These are phyloP conservation scores for Eurosta solidaginis DNA, from an alignment of 1,140 invertebrate species.

Conservation along the genomic window DNA sequence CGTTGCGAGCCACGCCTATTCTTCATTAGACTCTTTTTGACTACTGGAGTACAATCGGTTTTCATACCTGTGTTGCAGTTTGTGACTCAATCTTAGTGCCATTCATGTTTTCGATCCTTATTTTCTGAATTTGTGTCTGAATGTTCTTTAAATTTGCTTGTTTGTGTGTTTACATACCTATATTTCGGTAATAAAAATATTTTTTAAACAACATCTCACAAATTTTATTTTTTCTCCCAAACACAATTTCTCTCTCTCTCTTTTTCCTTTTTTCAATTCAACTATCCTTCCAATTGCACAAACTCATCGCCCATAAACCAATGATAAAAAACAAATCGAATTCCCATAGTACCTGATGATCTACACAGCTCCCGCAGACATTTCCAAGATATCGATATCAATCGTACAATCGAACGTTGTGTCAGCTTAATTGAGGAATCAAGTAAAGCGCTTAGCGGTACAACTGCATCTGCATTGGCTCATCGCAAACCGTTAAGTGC, in stretches of 20 bases:
- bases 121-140: too few relatives aligned
- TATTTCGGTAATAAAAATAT: background rate
- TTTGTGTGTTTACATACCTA: background rate
- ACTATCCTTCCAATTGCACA: background rate
- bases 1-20: too few relatives aligned
- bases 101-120: too few relatives aligned
- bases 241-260: background rate
- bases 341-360: slow-evolving; percentile 68
- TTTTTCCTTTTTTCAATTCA: background rate
- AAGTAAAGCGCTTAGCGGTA: slow-evolving; percentile 57
- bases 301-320: background rate
- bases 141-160: background rate
- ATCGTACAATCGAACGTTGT: slow-evolving; percentile 73
- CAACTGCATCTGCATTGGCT: slow-evolving; percentile 58
- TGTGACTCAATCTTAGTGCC: too few relatives aligned
- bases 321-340: background rate
- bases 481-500: slow-evolving; percentile 60
- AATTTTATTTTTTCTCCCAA: background rate
- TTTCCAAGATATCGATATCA: slow-evolving; percentile 69
- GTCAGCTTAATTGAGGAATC: slow-evolving; percentile 69
- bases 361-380: slow-evolving; percentile 70
- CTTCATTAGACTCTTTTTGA: too few relatives aligned
- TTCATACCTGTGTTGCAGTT: too few relatives aligned
- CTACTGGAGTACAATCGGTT: too few relatives aligned
- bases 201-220: background rate